Base-by-base conservation (phyloP, 2,888 invertebrate genomes). In the Lithosia quadra region DNA sequence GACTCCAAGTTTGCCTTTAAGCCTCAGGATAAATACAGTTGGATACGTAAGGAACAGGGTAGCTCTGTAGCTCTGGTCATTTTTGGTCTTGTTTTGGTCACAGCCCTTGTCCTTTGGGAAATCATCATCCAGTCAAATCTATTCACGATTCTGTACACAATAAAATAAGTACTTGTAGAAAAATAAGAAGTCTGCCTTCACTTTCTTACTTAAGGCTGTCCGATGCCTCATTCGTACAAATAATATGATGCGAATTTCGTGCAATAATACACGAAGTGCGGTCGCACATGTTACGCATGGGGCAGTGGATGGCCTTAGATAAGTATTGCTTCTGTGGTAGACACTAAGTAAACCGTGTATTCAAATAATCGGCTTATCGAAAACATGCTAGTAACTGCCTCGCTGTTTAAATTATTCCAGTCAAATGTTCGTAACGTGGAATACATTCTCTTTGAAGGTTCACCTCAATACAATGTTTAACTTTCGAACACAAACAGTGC, bases 401-500 rank as follows among this genome's bases (percentile, higher is more conserved):
- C 22, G 15, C 39, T 10, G 1, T n/a, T 33, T n/a, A 24, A 63
- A 69, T 69, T 69, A 68, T 53, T 70, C 58, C 64, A 49, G 28
- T 36, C 65, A 72, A 72, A 24, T 18, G 34, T 21, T 65, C 65
- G 56, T 78, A 55, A 72, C 74, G 73, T 73, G 67, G 28, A 70
- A 71, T 80, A 64, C 58, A 67, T 60, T 53, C 11, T 61, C 67
- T 73, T 71, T 63, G 65, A 67, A 64, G 69, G 64, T 70, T 59
- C 60, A 33, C 63, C 34, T 63, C 59, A 78, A 49, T 66, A 63
- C 70, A 67, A 58, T 71, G 76, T 79, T 81, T 73, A 76, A 81
- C 78, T 81, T 78, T 72, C 66, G 65, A 66, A 77, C 68, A 70
- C 78, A 75, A 79, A 78, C 79, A 74, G 68, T 74, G 58, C 65